Conservation (phyloP, 2,113 vertebrate genomes). For the Pomatostomus ruficeps region DNA sequence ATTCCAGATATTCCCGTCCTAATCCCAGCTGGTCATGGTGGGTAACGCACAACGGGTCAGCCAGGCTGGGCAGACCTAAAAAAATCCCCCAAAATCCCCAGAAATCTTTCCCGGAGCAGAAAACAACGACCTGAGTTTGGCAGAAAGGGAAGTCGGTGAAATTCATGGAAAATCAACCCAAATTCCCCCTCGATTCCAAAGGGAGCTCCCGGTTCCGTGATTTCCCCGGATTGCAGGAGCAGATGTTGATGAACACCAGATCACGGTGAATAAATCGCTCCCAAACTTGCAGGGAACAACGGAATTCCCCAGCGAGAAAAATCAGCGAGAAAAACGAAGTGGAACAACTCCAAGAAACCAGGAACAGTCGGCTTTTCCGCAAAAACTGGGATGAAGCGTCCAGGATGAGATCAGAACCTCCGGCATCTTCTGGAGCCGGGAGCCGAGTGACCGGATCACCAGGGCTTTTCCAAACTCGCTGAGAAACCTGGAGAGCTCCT, state of each 20-base stretch:
- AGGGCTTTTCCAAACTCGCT: neutral
- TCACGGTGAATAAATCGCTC: rapidly evolving
- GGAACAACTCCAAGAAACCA: neutral
- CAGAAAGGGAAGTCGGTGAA: neutral
- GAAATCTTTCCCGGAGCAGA: neutral
- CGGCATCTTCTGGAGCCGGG: neutral
- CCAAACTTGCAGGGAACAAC: neutral
- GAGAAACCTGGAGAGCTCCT: neutral
- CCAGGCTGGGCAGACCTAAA: neutral
- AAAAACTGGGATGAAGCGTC: rapidly evolving
- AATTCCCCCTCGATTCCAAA: neutral
- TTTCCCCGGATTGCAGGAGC: neutral
- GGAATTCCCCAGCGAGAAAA: neutral
- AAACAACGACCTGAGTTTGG: neutral
- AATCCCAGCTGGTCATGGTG: neutral
- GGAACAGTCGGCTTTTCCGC: rapidly evolving
- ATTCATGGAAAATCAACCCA: neutral
- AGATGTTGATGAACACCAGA: neutral
- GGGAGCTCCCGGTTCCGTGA: too few species aligned
- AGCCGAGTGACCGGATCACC: neutral
- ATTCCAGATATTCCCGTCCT: neutral
- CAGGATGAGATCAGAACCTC: neutral
- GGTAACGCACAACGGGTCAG: rapidly evolving
- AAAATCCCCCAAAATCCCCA: neutral
- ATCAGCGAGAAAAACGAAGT: neutral